Conservation (phyloP, 2,888 invertebrate species). For the Baronia brevicornis region DNA sequence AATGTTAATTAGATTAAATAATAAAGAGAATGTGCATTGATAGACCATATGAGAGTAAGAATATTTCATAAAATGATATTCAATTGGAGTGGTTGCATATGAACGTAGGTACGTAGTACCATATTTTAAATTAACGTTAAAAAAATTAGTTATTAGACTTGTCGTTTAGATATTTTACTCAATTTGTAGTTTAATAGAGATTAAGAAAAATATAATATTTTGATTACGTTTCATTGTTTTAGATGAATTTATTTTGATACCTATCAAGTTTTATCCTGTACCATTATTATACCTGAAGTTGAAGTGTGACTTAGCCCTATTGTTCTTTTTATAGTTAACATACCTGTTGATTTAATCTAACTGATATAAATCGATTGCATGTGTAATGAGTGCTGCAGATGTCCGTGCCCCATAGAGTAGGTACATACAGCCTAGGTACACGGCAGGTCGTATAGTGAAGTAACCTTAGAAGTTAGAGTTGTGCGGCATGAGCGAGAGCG, state of each 20-base stretch:
- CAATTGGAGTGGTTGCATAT: slow-evolving; percentile 7
- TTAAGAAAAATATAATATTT: slow-evolving; percentile 29
- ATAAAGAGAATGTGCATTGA: too few species aligned
- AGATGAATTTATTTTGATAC: slow-evolving; percentile 67
- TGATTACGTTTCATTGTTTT: slow-evolving; percentile 48
- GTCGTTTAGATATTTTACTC: slow-evolving; percentile 58
- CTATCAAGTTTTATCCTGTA: slow-evolving; percentile 43
- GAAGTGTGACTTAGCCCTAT: slow-evolving; percentile 8
- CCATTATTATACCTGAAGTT: slow-evolving; percentile 23
- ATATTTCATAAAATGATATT: slow-evolving; percentile 8
- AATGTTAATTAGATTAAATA: slow-evolving; percentile 8
- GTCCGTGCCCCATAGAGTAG: slow-evolving; percentile 6
- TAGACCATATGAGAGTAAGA: slow-evolving; percentile 10
- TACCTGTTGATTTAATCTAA: slow-evolving; percentile 4
- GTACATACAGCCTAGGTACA: slow-evolving; percentile 12
- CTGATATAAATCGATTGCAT: slow-evolving; percentile 1
- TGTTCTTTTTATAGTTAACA: slow-evolving; percentile 10
- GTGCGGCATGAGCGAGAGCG: too few species aligned
- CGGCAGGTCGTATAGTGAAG: too few species aligned
- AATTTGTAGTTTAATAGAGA: slow-evolving; percentile 44
- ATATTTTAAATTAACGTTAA: slow-evolving; percentile 27
- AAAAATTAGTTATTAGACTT: slow-evolving; percentile 46
- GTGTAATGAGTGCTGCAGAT: slow-evolving; percentile 5
- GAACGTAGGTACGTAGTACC: slow-evolving; percentile 15
- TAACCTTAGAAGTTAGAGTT: too few species aligned